Evolutionary conservation across 2,113 vertebrate genomes (phyloP).

Genomic region (Barnardius zonarius): DNA sequence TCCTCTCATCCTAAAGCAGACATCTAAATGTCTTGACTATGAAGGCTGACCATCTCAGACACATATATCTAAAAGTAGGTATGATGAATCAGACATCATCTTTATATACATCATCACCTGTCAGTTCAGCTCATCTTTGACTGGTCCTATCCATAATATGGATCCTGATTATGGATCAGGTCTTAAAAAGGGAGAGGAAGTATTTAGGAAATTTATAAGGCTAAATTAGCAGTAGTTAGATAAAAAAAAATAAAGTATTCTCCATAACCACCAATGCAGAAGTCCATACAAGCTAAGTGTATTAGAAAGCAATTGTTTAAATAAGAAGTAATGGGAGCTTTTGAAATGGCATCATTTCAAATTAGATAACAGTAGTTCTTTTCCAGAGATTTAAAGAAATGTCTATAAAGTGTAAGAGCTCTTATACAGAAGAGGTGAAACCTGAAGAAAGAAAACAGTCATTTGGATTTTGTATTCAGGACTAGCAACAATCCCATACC

Average conservation of each 20-base stretch:
- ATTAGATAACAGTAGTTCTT: not conserved
- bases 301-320: not conserved
- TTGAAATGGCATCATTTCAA: not conserved
- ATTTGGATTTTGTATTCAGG: not conserved
- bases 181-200: not conserved
- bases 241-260: not conserved
- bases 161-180: not conserved
- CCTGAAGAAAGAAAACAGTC: not conserved
- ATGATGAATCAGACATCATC: not conserved
- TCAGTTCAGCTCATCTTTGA: not conserved
- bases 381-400: not conserved
- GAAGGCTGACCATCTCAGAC: not conserved
- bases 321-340: not conserved
- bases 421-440: not conserved
- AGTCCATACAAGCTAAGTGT: not conserved
- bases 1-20: not conserved
- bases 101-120: not conserved
- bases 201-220: not conserved
- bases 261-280: rapidly evolving
- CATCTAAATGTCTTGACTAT: not conserved
- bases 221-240: not conserved
- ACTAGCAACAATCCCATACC: not conserved
- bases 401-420: not conserved
- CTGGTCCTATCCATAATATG: not conserved
- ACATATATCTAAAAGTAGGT: not conserved